Conservation (phyloP, 2,888 invertebrate species). For the Synanthedon formicaeformis region DNA sequence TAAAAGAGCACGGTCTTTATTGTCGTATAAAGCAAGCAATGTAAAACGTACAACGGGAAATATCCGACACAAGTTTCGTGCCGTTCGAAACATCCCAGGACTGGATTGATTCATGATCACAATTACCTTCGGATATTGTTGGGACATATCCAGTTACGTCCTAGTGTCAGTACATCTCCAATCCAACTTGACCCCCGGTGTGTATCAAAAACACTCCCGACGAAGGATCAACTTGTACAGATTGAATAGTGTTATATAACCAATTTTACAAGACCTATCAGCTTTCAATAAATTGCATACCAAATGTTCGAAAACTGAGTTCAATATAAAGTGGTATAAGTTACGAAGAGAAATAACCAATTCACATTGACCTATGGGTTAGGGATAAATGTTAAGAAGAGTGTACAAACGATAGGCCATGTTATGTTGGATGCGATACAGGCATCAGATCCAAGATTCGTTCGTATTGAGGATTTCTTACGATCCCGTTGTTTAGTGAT, state of each 20-base stretch:
- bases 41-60: constrained; percentile 18
- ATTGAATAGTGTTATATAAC: background rate
- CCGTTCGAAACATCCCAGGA: constrained; percentile 38
- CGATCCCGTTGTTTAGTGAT: constrained; percentile 27
- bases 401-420: constrained; percentile 1
- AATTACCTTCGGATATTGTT: constrained; percentile 60
- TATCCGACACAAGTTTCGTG: constrained; percentile 17
- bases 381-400: constrained; percentile 5
- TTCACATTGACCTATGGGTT: background rate
- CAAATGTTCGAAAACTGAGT: constrained; percentile 6
- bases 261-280: background rate
- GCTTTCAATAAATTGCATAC: background rate
- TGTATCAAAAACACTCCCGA: constrained; percentile 4
- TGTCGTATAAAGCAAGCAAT: constrained; percentile 16
- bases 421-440: constrained; percentile 11
- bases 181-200: constrained; percentile 14
- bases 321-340: constrained; percentile 13
- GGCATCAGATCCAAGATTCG: constrained; percentile 32
- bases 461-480: constrained; percentile 41
- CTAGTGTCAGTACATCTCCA: constrained; percentile 14
- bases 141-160: constrained; percentile 32
- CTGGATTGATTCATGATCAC: constrained; percentile 64
- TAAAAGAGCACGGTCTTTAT: background rate
- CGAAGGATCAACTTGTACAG: background rate
- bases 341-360: background rate